These are phyloP conservation scores for Drosophila subpulchrella DNA, from an alignment of 1,140 invertebrate species.

Conservation along the genomic window DNA sequence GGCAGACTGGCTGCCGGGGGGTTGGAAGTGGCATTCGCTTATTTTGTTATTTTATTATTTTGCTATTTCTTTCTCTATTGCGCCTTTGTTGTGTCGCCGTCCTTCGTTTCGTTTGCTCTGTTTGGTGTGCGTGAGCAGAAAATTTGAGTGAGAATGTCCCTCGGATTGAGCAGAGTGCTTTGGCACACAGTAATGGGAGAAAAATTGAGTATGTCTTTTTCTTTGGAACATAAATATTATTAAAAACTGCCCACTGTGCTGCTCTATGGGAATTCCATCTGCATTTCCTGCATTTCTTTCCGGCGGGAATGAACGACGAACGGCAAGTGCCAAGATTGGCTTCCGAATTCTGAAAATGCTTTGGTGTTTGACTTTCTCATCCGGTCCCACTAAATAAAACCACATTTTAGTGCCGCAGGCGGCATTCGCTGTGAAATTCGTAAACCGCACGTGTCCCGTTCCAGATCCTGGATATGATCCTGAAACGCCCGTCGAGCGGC, in stretches of 20 bases:
- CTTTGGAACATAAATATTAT: not conserved
- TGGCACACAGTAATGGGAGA: conserved; percentile 35
- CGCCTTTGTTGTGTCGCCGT: conserved; percentile 53
- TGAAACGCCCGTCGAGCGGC: conserved; percentile 33
- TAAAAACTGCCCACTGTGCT: not conserved
- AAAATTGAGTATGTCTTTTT: conserved; percentile 15
- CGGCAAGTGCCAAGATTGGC: conserved; percentile 46
- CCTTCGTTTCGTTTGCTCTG: conserved; percentile 11
- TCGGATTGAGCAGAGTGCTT: conserved; percentile 12
- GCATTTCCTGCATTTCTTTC: conserved; percentile 59
- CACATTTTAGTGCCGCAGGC: conserved; percentile 25
- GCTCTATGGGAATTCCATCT: conserved; percentile 36
- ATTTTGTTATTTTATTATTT: conserved; percentile 80
- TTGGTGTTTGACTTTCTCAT: not conserved
- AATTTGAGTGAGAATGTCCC: conserved; percentile 36
- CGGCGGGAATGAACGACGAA: conserved; percentile 7
- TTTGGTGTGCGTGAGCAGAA: conserved; percentile 28
- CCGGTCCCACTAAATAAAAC: conserved; percentile 4
- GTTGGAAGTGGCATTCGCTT: conserved; percentile 64
- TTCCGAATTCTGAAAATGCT: conserved; percentile 6
- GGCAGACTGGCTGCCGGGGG: conserved; percentile 32
- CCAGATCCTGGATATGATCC: conserved; percentile 6
- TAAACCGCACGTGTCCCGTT: conserved; percentile 26
- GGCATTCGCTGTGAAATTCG: conserved; percentile 17
- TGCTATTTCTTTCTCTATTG: conserved; percentile 75